Percentiles rank a stretch among this genome's conserved stretches.
phyloP scores from a whole-genome alignment of 1,140 invertebrate species.

The Megalonaias nervosa region DNA sequence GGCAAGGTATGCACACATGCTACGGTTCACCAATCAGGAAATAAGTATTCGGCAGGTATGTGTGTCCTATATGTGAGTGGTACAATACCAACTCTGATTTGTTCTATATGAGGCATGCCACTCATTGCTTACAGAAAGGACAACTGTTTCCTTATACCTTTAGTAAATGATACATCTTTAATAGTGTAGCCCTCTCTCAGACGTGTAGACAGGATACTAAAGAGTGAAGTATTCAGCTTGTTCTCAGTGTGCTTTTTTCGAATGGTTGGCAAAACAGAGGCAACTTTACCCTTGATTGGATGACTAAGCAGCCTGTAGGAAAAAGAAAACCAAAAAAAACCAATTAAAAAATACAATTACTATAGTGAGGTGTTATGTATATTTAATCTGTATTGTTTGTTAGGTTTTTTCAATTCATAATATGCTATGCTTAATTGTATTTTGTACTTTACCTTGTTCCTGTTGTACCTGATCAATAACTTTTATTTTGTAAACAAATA shows the following conservation, averaged over 20 bases:
- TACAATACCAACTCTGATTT: too few relatives aligned
- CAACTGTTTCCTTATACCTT: constrained; percentile 47
- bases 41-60: too few relatives aligned
- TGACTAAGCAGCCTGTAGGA: constrained; percentile 52
- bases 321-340: not conserved
- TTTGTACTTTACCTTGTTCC: not conserved
- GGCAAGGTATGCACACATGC: too few relatives aligned
- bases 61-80: too few relatives aligned
- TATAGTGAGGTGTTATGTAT: not conserved
- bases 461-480: constrained; percentile 1
- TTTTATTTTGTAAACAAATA: not conserved
- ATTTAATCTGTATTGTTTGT: not conserved
- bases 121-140: too few relatives aligned
- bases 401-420: not conserved
- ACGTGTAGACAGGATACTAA: constrained; percentile 82
- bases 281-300: constrained; percentile 49
- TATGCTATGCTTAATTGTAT: not conserved
- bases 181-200: constrained; percentile 86
- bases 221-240: constrained; percentile 78
- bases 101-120: too few relatives aligned
- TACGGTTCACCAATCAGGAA: too few relatives aligned
- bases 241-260: constrained; percentile 81
- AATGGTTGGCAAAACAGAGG: constrained; percentile 70
- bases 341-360: not conserved
- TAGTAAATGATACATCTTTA: constrained; percentile 74